Base-by-base conservation (phyloP, 53 echinoderm and acorn worm genomes). In the Henricia sp. region DNA sequence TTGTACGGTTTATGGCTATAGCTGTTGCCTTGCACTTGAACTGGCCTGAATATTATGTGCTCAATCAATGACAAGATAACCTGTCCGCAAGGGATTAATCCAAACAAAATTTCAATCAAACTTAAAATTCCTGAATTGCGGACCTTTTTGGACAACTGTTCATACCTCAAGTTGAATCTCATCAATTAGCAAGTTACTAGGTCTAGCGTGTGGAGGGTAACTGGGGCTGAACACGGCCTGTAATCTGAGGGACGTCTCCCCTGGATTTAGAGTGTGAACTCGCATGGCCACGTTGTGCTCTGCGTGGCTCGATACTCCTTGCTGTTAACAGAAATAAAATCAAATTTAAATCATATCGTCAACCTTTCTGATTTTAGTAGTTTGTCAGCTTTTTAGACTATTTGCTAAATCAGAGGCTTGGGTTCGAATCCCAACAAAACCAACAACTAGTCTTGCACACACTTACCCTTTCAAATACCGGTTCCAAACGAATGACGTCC, bases 161-260 rank as follows among this genome's bases (percentile, higher is more conserved):
- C 87, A 55, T 52, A 94, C 93, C 94, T 92, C 84, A 5, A 96
- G 88, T 84, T 94, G 94, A 3, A 96, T 94, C 67, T 96, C 97
- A 52, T 96, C 97, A 52, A 91, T 88, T 28, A 96, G 88, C 16
- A 94, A 68, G 16, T 70, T 88, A 42, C 85, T 89, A 62, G 88
- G 52, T 11, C 71, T 40, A 34, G 90, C 85, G 86, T 94, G 97
- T 26, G 90, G 52, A 12, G 32, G 50, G 57, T 88, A 87, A 24
- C 57, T 63, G 37, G 82, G 76, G 33, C 69, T 50, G 55, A 88
- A 82, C 3, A 92, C 62, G 2, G 93, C 96, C 53, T 88, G 89
- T 12, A 96, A 83, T 50, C 88, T 84, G 12, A 96, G 84, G 28
- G 91, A 82, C 0, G 97, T 92, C 48, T 96, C 93, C 5, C 97